phyloP scores from a whole-genome alignment of 2,888 invertebrate species.

The Tetragonisca angustula region DNA sequence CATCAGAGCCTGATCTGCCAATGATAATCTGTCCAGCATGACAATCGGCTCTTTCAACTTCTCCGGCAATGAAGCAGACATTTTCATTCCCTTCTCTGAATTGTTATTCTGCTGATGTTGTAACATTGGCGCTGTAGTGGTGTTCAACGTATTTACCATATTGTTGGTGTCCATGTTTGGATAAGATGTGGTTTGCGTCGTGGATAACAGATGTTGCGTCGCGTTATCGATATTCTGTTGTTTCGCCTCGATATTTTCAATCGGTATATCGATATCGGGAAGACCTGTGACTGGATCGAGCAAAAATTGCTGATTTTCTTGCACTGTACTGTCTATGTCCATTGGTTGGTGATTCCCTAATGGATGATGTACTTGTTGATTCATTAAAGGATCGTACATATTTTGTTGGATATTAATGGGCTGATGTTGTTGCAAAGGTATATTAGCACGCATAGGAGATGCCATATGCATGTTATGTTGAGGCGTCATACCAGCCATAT shows the following conservation, averaged over 20 bases:
- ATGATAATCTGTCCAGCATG: constrained; percentile 86
- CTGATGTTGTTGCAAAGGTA: constrained; percentile 70
- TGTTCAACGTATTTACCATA: constrained; percentile 62
- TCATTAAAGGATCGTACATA: constrained; percentile 79
- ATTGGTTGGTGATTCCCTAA: constrained; percentile 72
- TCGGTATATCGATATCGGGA: constrained; percentile 81
- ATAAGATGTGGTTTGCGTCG: constrained; percentile 64
- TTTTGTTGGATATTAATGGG: constrained; percentile 75
- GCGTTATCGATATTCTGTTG: constrained; percentile 69
- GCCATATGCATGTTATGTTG: constrained; percentile 77
- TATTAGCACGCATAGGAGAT: constrained; percentile 74
- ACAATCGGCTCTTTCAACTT: constrained; percentile 87
- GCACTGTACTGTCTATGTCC: constrained; percentile 71
- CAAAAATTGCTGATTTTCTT: constrained; percentile 78
- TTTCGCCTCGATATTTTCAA: constrained; percentile 76
- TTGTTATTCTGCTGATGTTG: constrained; percentile 68
- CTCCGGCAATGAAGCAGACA: constrained; percentile 71
- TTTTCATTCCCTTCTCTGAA: constrained; percentile 63
- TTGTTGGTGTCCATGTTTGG: constrained; percentile 63
- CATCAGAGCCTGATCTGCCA: constrained; percentile 87
- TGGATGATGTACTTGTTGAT: constrained; percentile 77
- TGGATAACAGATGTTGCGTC: constrained; percentile 55
- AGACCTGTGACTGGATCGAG: constrained; percentile 79
- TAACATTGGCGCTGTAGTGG: constrained; percentile 51
- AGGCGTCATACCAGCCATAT: constrained; percentile 73